A percentile compares a stretch with the other conserved stretches of the same genome.
Evolutionary conservation across 2,888 invertebrate species (phyloP).

Genomic region (Malthinus seriepunctatus): DNA sequence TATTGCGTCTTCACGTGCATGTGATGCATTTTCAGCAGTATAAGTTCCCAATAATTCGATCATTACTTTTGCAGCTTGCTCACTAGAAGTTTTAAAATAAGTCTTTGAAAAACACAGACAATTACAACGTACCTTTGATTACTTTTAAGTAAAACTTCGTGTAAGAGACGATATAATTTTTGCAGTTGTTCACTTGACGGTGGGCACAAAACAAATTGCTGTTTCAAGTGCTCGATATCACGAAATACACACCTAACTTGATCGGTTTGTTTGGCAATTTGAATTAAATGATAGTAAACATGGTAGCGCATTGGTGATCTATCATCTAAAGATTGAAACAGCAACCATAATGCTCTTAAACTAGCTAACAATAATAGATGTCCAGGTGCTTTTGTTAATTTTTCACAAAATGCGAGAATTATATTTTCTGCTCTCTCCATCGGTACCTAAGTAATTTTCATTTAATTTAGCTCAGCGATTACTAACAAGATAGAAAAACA

Average conservation of each 20-base stretch:
- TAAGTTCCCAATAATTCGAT: slow-evolving; percentile 95
- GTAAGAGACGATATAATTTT: slow-evolving; percentile 83
- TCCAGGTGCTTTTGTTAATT: slow-evolving; percentile 84
- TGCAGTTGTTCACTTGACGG: slow-evolving; percentile 90
- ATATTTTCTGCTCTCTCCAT: slow-evolving; percentile 86
- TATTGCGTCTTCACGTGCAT: slow-evolving; percentile 95
- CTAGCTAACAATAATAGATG: slow-evolving; percentile 79
- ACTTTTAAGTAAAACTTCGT: slow-evolving; percentile 85
- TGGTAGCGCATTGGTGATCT: slow-evolving; percentile 85
- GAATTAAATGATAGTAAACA: slow-evolving; percentile 89
- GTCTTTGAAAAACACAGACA: not conserved
- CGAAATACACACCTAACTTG: slow-evolving; percentile 83
- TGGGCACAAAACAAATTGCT: slow-evolving; percentile 77
- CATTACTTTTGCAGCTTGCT: slow-evolving; percentile 95
- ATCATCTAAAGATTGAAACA: slow-evolving; percentile 89
- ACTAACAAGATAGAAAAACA: slow-evolving; percentile 41
- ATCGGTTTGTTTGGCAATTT: slow-evolving; percentile 86
- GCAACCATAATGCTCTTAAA: slow-evolving; percentile 85
- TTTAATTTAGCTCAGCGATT: slow-evolving; percentile 21
- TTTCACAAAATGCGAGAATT: slow-evolving; percentile 89
- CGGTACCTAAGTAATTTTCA: slow-evolving; percentile 65
- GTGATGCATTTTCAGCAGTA: slow-evolving; percentile 95
- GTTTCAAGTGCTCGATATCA: slow-evolving; percentile 80
- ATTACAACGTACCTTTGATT: slow-evolving; percentile 71
- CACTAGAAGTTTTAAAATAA: slow-evolving; percentile 58